A percentile compares a stretch with the other conserved stretches of the same genome.
Conservation (phyloP, 2,888 invertebrate species). For the Odontocolon sp. region DNA sequence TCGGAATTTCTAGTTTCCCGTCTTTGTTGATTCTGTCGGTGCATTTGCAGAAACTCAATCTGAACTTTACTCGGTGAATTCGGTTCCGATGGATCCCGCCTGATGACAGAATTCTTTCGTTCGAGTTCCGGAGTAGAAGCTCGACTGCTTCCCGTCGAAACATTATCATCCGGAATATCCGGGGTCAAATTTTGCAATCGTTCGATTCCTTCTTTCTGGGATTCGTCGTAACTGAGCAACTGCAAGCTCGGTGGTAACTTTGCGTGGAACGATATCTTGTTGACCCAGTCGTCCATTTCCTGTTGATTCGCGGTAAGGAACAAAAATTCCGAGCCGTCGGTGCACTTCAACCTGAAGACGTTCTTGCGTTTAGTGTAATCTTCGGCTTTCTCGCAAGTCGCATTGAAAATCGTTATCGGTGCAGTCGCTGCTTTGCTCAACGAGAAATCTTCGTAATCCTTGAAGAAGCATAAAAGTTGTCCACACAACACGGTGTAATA, state of each 20-base stretch:
- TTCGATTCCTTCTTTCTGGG: conserved; percentile 78
- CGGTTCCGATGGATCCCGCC: conserved; percentile 72
- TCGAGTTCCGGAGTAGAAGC: conserved; percentile 81
- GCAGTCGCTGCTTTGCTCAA: conserved; percentile 94
- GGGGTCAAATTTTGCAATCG: conserved; percentile 69
- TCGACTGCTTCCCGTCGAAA: conserved; percentile 80
- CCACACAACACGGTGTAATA: conserved; percentile 98
- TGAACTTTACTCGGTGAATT: conserved; percentile 74
- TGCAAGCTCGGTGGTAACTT: conserved; percentile 94
- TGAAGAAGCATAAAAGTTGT: conserved; percentile 98
- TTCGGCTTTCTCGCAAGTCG: conserved; percentile 91
- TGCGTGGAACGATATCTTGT: conserved; percentile 96
- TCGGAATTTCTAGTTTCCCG: conserved; percentile 74
- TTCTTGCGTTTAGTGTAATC: conserved; percentile 98
- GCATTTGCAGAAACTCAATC: conserved; percentile 75
- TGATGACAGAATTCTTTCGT: conserved; percentile 79
- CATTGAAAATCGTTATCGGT: conserved; percentile 87
- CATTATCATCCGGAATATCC: conserved; percentile 74
- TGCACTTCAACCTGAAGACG: conserved; percentile 93
- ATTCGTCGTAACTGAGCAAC: conserved; percentile 90
- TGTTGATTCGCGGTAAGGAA: conserved; percentile 89
- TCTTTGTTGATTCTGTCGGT: conserved; percentile 77
- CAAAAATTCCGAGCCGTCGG: conserved; percentile 96
- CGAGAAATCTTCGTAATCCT: conserved; percentile 95
- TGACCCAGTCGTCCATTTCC: conserved; percentile 94